A percentile compares a stretch with the other conserved stretches of the same genome.
Evolutionary conservation across 2,888 invertebrate genomes (phyloP).

Genomic region (Acleris holmiana): DNA sequence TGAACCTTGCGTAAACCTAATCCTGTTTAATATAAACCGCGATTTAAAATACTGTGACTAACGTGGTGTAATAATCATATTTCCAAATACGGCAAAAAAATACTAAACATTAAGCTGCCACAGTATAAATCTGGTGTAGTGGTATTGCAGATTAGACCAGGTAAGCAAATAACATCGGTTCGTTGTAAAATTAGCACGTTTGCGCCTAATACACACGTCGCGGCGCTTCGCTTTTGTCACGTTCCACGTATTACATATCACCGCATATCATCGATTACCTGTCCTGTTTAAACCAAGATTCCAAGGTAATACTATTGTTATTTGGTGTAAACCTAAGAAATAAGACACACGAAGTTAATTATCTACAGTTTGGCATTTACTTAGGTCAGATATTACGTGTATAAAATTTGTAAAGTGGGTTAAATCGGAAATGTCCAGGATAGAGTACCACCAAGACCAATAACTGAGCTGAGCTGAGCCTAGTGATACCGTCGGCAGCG

Average conservation of each 20-base stretch:
- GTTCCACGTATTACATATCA: conserved; percentile 58
- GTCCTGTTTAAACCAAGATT: conserved; percentile 35
- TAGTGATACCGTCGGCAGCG: too few relatives aligned
- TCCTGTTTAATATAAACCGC: conserved; percentile 3
- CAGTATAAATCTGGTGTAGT: conserved; percentile 1
- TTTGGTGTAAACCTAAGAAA: too few relatives aligned
- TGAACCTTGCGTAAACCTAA: conserved; percentile 12
- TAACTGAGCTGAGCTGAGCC: too few relatives aligned
- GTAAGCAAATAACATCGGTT: conserved; percentile 42
- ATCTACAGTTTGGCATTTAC: neutral
- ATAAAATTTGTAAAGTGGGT: too few relatives aligned
- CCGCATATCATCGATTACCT: conserved; percentile 43
- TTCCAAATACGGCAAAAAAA: neutral
- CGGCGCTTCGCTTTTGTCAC: conserved; percentile 66
- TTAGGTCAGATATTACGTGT: too few relatives aligned
- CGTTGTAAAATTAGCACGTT: conserved; percentile 57
- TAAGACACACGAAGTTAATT: neutral
- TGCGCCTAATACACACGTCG: conserved; percentile 61
- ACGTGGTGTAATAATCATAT: neutral
- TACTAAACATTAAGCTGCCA: too few relatives aligned
- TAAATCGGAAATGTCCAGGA: too few relatives aligned
- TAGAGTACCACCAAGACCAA: too few relatives aligned
- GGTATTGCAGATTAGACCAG: conserved; percentile 20
- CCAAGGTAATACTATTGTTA: conserved; percentile 51
- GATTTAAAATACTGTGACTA: neutral